Base-by-base conservation (phyloP, 2,797 vertebrate species). In the Sebastes glaucus region DNA sequence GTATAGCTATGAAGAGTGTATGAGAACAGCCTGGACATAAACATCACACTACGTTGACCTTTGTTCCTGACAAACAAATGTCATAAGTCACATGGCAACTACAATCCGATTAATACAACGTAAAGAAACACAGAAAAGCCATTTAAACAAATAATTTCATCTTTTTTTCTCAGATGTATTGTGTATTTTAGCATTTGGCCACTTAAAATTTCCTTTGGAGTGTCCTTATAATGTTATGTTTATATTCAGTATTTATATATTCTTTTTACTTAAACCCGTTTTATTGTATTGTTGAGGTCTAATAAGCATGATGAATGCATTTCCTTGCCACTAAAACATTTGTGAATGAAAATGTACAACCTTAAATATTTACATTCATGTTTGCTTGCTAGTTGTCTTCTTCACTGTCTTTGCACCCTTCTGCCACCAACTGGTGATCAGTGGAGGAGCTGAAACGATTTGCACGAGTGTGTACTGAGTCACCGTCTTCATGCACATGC, bases 21-120 rank as follows among this genome's bases (percentile, higher is more conserved):
- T 7, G 16, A 46, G 42, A 46, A 46, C 42, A 46, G 7, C 42
- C 42, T 46, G 3, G 0, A 46, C 6, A 46, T 46, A 49, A 46
- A 49, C 46, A 49, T 20, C 46, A 7, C 46, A 20, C 46, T 20
- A 2, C 0, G 7, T 49, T 20, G 18, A 49, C 18, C 46, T 20
- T 46, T 46, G 42, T 18, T 46, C 42, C 42, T 46, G 42, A 46
- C 42, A 0, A 0, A 46, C 42, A 46, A 46, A 7, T 46, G 46
- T 0, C 46, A 46, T 46, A 49, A 20, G 0, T 49, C 46, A 0
- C 18, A 49, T 7, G 16, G 46, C 46, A 49, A 49, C 46, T 49
- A 49, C 46, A 49, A 49, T 49, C 46, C 0, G 0, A 20, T 49
- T 49, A 20, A 20, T 49, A 49, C 0, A 49, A 46, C 7, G 0